Evolutionary conservation across 2,797 vertebrate species (phyloP).

Genomic region (Melopsittacus undulatus): DNA sequence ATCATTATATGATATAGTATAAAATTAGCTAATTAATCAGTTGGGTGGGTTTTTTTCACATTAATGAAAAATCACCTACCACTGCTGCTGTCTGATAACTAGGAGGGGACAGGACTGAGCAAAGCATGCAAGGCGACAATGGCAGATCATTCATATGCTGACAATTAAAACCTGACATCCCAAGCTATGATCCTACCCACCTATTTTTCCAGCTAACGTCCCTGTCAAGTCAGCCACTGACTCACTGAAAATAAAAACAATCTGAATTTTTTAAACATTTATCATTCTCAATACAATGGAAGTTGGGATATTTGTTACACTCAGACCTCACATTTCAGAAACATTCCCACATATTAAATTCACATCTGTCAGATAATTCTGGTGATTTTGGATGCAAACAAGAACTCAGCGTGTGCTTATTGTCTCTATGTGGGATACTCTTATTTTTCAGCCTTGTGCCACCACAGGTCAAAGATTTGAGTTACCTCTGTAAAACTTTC

Average conservation of each 20-base stretch:
- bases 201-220: not conserved
- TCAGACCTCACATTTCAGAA: not conserved
- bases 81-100: not conserved
- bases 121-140: no score
- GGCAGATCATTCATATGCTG: accelerated
- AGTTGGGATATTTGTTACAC: not conserved
- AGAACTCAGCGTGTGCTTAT: not conserved
- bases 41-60: not conserved
- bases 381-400: not conserved
- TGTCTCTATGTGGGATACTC: no score
- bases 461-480: not conserved
- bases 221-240: not conserved
- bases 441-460: not conserved
- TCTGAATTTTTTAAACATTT: not conserved
- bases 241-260: not conserved
- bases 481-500: not conserved
- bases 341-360: not conserved
- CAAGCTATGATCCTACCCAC: not conserved
- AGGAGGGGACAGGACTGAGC: not conserved
- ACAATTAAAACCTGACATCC: accelerated
- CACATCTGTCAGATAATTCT: not conserved
- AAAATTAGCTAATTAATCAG: not conserved
- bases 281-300: not conserved
- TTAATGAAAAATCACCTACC: not conserved
- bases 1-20: not conserved